These are phyloP conservation scores for Borostomias antarcticus DNA, from an alignment of 2,797 vertebrate species.

Conservation along the genomic window DNA sequence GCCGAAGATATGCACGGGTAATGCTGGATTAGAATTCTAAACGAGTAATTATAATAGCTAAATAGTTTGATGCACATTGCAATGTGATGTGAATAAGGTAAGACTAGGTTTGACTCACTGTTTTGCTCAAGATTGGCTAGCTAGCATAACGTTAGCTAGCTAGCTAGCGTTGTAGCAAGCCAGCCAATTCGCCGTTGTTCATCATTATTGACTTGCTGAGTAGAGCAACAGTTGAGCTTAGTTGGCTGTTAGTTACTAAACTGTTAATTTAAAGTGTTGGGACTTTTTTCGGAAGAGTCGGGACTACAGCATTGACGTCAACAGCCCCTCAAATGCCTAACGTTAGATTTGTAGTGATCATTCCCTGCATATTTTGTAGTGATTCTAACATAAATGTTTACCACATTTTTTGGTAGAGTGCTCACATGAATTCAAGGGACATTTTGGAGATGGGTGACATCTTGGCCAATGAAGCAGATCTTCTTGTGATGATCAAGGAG, in stretches of 20 bases:
- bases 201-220: background rate
- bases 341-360: too few relatives aligned
- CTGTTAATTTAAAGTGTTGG: too few relatives aligned
- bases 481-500: slow-evolving; percentile 91
- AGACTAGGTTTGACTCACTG: slow-evolving; percentile 12
- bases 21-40: background rate
- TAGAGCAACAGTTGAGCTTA: background rate
- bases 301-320: too few relatives aligned
- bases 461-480: slow-evolving; percentile 86
- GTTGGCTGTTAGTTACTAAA: too few relatives aligned
- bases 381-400: background rate
- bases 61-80: background rate
- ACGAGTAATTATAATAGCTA: background rate
- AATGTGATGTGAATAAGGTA: slow-evolving; percentile 41
- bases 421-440: slow-evolving; percentile 61
- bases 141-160: background rate
- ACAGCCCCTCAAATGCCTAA: too few relatives aligned
- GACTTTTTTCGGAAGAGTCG: too few relatives aligned
- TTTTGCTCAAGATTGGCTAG: background rate
- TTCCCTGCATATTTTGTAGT: too few relatives aligned
- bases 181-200: background rate
- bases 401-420: slow-evolving; percentile 3
- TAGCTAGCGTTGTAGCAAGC: background rate
- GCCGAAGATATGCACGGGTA: slow-evolving; percentile 9
- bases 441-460: slow-evolving; percentile 83